Base-by-base conservation (phyloP, 2,113 vertebrate genomes). In the Pseudorhombus dupliciocellatus region DNA sequence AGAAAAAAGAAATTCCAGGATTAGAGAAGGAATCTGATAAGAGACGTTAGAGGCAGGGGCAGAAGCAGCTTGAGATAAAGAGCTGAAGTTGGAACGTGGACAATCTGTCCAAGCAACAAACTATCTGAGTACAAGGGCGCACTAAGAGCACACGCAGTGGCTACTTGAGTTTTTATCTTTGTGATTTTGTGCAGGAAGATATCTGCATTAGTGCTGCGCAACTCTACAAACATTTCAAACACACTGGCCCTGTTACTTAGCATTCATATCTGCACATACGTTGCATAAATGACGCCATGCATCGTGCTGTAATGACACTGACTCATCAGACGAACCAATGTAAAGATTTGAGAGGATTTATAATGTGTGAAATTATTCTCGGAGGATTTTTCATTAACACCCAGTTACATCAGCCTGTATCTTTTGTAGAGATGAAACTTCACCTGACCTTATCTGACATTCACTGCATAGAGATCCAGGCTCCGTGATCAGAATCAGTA, bases 321-420 rank as follows among this genome's bases (percentile, higher is more conserved):
- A 53, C 25, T 28, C 25, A 53, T 26, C 25, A 34, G 37, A 56
- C 10, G n/a, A 64, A 40, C 24, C 8, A 21, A 42, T 70, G 5
- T 11, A n/a, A 66, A 55, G 11, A 50, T 63, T 21, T 16, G 24
- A 34, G 18, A 42, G 40, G 4, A 71, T 31, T 70, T 58, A 61
- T 56, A 46, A 48, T 9, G 53, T 61, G 30, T 65, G 31, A 68
- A 51, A 57, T 21, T 42, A 16, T 58, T 62, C 44, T 58, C n/a
- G 51, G 14, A 34, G 15, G 46, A 22, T 18, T 50, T n/a, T 31
- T 7, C 20, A 22, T 60, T 37, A 28, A 42, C 66, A 70, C 69
- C 55, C 9, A 44, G n/a, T 63, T 70, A 11, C 40, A 51, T 70
- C 55, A 61, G 20, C 25, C 14, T 64, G 9, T 64, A 34, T 59